Base-by-base conservation (phyloP, 2,113 vertebrate genomes). In the Perccottus glenii region DNA sequence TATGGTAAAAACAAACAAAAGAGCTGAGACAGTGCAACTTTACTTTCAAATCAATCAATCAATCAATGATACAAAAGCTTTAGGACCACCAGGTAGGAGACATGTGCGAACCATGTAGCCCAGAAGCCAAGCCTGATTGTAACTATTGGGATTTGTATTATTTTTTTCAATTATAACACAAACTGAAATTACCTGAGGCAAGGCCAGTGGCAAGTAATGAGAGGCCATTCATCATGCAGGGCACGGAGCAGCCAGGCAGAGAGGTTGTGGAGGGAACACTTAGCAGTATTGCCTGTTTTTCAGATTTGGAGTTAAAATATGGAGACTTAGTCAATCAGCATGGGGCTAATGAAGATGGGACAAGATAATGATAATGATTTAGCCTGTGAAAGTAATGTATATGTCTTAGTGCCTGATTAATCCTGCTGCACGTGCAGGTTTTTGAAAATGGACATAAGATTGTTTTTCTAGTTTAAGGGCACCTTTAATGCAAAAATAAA, bases 211-310 rank as follows among this genome's bases (percentile, higher is more conserved):
- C 42, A 66, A 42, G 43, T 58, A 75, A 72, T 62, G 46, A 38
- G 49, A 49, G 64, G 56, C 50, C 72, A 70, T 83, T 68, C 68
- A 79, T 76, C 76, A 65, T 58, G 55, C 9, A 44, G 52, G 65
- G 16, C 11, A 45, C 9, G 51, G 40, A 42, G 36, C 42, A 9
- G 43, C 10, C 35, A 14, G 19, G 16, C 48, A 53, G 12, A 9
- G 63, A 56, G 60, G 68, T 60, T 50, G 33, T 47, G 55, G n/a
- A 11, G 16, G 8, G 11, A 14, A 5, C 14, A 36, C 36, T 11
- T 35, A 51, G 48, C 55, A 52, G 40, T 45, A 15, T 43, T 56
- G 69, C 27, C 52, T 67, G 32, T 62, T 48, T 53, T 40, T 27
- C 35, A 49, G 62, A 71, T 59, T 52, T 44, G 14, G 8, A 3